A percentile compares a stretch with the other conserved stretches of the same genome.
Conservation (phyloP, 2,888 invertebrate species). For the Cantharis nigra region DNA sequence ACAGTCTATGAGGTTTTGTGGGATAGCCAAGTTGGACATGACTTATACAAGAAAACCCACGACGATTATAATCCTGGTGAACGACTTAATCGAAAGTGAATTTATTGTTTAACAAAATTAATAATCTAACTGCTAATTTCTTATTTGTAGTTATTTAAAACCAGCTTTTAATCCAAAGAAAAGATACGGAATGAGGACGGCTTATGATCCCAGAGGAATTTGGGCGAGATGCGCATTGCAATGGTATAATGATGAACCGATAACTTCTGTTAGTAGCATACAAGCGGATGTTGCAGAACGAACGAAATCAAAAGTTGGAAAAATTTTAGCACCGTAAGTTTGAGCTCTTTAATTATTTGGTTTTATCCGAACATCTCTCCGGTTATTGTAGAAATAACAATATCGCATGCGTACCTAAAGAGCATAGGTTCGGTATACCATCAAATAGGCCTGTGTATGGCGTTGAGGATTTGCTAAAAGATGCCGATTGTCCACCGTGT, state of each 20-base stretch:
- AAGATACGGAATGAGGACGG: conserved; percentile 57
- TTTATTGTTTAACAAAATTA: not conserved
- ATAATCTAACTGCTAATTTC: not conserved
- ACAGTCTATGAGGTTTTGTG: conserved; percentile 48
- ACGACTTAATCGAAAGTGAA: conserved; percentile 51
- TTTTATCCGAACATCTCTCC: not conserved
- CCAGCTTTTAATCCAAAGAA: conserved; percentile 56
- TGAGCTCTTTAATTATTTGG: not conserved
- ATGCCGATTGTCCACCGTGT: conserved; percentile 40
- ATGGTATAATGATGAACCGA: conserved; percentile 52
- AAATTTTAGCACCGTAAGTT: conserved; percentile 54
- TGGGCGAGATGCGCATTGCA: conserved; percentile 55
- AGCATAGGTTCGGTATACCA: conserved; percentile 58
- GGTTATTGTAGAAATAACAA: conserved; percentile 53
- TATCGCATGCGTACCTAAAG: conserved; percentile 55
- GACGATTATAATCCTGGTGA: conserved; percentile 57
- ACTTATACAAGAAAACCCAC: conserved; percentile 57
- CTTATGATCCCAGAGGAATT: conserved; percentile 57
- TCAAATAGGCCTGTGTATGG: conserved; percentile 52
- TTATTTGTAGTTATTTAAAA: conserved; percentile 42
- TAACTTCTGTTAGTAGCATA: conserved; percentile 52
- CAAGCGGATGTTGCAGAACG: conserved; percentile 55
- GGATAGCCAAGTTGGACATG: conserved; percentile 52
- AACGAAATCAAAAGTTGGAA: conserved; percentile 53
- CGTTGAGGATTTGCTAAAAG: conserved; percentile 55